These are phyloP conservation scores for Platerodrilus igneus DNA, from an alignment of 2,888 invertebrate species.

Conservation along the genomic window DNA sequence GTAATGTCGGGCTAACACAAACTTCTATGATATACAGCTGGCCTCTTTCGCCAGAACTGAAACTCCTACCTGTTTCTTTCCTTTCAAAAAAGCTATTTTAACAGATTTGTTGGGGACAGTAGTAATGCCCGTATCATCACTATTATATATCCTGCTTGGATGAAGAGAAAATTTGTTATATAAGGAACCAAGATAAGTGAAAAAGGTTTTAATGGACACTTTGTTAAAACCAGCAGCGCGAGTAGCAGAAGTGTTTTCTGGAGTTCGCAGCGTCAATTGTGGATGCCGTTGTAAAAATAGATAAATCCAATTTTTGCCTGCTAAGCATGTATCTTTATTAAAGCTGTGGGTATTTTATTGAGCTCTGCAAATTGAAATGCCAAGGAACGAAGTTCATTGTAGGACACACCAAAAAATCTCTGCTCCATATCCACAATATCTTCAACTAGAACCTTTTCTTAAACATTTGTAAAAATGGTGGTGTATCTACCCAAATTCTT, in stretches of 20 bases:
- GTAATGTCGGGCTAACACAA: slow-evolving; percentile 2
- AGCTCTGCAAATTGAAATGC: slow-evolving; percentile 20
- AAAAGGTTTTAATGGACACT: slow-evolving; percentile 21
- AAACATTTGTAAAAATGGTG: too few relatives aligned
- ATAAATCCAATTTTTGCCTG: slow-evolving; percentile 19
- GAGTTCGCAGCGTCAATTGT: slow-evolving; percentile 20
- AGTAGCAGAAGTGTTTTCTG: slow-evolving; percentile 24
- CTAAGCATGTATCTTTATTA: slow-evolving; percentile 15
- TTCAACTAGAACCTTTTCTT: too few relatives aligned
- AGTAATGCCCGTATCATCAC: slow-evolving; percentile 9
- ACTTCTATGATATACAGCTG: slow-evolving; percentile 2
- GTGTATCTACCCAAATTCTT: too few relatives aligned
- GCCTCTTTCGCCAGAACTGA: slow-evolving; percentile 4
- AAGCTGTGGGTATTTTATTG: slow-evolving; percentile 16
- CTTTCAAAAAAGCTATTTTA: slow-evolving; percentile 5
- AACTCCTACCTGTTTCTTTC: slow-evolving; percentile 3
- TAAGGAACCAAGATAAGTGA: slow-evolving; percentile 10
- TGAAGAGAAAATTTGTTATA: too few relatives aligned
- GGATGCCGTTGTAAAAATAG: slow-evolving; percentile 22
- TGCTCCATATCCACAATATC: too few relatives aligned
- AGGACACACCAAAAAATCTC: too few relatives aligned
- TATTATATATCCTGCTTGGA: slow-evolving; percentile 9
- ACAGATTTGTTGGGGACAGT: slow-evolving; percentile 9
- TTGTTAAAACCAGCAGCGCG: slow-evolving; percentile 24
- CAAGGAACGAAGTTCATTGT: slow-evolving; percentile 6